Evolutionary conservation across 2,888 invertebrate genomes (phyloP).

Genomic region (Apamea sordens): DNA sequence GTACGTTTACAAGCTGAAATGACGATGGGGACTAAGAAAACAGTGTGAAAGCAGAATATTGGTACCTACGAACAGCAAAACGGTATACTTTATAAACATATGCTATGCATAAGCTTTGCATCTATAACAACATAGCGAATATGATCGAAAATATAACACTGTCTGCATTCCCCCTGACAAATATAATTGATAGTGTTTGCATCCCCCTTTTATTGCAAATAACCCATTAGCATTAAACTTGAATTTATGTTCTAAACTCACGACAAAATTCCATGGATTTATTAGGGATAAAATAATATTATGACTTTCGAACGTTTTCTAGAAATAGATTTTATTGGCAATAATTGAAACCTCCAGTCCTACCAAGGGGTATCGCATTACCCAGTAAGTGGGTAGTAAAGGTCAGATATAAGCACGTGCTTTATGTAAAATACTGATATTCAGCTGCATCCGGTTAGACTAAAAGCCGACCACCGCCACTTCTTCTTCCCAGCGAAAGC

Average conservation of each 20-base stretch:
- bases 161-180: constrained; percentile 58
- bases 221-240: constrained; percentile 67
- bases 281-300: background rate
- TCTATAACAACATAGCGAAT: constrained; percentile 9
- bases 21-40: background rate
- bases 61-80: background rate
- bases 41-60: background rate
- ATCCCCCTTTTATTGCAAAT: constrained; percentile 72
- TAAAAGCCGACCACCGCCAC: background rate
- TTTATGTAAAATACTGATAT: background rate
- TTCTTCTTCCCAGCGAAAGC: too few relatives aligned
- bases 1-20: background rate
- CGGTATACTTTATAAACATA: constrained; percentile 23
- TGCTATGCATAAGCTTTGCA: constrained; percentile 11
- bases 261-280: background rate
- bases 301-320: constrained; percentile 9
- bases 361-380: background rate
- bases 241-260: constrained; percentile 60
- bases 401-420: background rate
- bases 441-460: background rate
- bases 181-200: constrained; percentile 77
- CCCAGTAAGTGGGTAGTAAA: background rate
- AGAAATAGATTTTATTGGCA: background rate
- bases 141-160: constrained; percentile 42
- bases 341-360: background rate